Evolutionary conservation across 2,888 invertebrate genomes (phyloP).

Genomic region (Autographa pulchrina): DNA sequence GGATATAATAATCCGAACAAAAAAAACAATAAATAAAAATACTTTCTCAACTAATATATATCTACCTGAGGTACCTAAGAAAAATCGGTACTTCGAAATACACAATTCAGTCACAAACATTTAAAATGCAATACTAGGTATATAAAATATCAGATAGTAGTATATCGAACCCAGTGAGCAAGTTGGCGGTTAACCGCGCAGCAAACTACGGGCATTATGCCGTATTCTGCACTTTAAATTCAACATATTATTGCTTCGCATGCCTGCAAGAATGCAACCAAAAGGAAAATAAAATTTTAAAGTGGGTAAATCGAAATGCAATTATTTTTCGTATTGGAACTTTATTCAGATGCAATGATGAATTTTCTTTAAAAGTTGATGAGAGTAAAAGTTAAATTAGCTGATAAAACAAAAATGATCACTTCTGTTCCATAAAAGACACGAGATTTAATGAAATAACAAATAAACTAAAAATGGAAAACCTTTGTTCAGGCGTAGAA

Average conservation of each 20-base stretch:
- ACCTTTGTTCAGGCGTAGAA: background rate
- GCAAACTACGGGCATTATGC: constrained; percentile 10
- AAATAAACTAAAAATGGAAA: background rate
- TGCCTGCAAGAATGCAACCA: background rate
- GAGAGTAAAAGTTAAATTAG: background rate
- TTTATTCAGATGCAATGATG: background rate
- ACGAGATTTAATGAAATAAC: background rate
- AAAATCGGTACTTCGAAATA: too few relatives aligned
- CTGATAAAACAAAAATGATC: background rate
- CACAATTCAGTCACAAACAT: too few relatives aligned
- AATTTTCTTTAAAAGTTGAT: background rate
- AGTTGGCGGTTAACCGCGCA: background rate
- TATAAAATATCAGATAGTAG: background rate
- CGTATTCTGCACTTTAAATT: constrained; percentile 7
- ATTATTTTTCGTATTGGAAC: background rate
- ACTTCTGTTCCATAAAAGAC: background rate
- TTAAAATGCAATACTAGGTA: constrained; percentile 1
- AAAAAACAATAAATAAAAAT: too few relatives aligned
- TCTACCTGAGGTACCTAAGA: too few relatives aligned
- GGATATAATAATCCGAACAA: too few relatives aligned
- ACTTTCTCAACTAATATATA: too few relatives aligned
- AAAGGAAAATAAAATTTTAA: background rate
- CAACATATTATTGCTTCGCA: constrained; percentile 8
- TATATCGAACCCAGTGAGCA: background rate
- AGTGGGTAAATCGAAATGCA: background rate